Percentiles rank a stretch among this genome's conserved stretches.
These are phyloP conservation scores for Bagarius yarrelli DNA, from an alignment of 2,113 vertebrate species.

Conservation along the genomic window DNA sequence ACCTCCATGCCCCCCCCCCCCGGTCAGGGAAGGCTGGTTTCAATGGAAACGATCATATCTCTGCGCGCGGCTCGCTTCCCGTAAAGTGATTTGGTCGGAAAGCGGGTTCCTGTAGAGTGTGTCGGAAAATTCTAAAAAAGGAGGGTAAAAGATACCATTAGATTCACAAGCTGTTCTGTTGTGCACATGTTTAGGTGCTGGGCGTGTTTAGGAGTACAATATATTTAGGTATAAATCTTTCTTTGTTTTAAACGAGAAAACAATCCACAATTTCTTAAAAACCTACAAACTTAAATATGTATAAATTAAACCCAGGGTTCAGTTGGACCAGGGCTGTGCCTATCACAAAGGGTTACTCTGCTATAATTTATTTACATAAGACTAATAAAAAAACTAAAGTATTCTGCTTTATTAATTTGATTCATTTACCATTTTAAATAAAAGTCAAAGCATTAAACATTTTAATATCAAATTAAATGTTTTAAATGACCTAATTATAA, in stretches of 20 bases:
- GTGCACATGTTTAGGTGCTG: not conserved
- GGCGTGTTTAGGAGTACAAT: not conserved
- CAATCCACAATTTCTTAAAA: no score
- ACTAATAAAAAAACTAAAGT: no score
- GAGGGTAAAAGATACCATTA: not conserved
- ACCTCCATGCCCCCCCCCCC: conserved; percentile 55
- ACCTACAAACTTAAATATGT: no score
- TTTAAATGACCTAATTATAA: not conserved
- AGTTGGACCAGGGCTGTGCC: no score
- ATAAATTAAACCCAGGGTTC: no score
- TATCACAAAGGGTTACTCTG: no score
- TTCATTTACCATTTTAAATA: no score
- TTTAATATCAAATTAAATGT: no score
- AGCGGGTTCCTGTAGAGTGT: conserved; percentile 42
- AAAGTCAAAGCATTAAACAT: no score
- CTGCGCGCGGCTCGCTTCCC: conserved; percentile 52
- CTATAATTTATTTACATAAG: no score
- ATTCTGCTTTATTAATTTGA: no score
- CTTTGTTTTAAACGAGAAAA: no score
- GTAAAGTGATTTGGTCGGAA: conserved; percentile 59
- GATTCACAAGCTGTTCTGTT: not conserved
- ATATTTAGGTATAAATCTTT: not conserved
- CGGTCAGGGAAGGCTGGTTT: conserved; percentile 56
- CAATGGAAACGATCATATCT: conserved; percentile 59
- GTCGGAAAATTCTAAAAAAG: conserved; percentile 28